A percentile compares a stretch with the other conserved stretches of the same genome.
Evolutionary conservation across 2,888 invertebrate genomes (phyloP).

Genomic region (Leptinotarsa haldemani): DNA sequence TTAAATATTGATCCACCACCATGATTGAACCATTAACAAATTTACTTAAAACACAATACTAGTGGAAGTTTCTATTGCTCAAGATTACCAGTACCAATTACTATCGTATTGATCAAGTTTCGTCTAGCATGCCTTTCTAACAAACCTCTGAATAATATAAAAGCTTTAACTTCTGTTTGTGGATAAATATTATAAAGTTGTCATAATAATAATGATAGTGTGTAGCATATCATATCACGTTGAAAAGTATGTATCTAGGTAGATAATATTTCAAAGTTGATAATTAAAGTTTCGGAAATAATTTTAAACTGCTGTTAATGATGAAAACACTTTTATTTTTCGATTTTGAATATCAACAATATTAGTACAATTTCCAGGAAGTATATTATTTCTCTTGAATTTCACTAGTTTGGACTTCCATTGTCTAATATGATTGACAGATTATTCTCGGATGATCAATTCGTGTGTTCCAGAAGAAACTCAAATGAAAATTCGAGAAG

Average conservation of each 20-base stretch:
- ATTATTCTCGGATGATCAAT: no score
- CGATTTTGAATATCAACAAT: no score
- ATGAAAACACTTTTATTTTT: no score
- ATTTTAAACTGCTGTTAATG: no score
- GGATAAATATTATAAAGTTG: background rate
- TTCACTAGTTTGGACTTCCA: no score
- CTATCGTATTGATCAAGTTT: background rate
- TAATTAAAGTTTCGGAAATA: background rate
- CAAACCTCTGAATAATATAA: slow-evolving; percentile 28
- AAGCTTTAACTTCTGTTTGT: slow-evolving; percentile 32
- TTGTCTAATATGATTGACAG: no score
- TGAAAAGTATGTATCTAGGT: background rate
- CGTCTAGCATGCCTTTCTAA: slow-evolving; percentile 39
- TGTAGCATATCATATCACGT: slow-evolving; percentile 25
- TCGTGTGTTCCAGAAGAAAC: no score
- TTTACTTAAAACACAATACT: background rate
- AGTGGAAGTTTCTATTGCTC: slow-evolving; percentile 24
- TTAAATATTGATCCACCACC: slow-evolving; percentile 15
- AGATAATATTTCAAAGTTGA: background rate
- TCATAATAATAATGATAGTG: slow-evolving; percentile 8
- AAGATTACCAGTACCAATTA: slow-evolving; percentile 29
- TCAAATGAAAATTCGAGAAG: no score
- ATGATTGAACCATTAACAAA: background rate
- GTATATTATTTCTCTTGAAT: no score
- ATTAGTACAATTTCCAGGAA: no score